Evolutionary conservation across 2,888 invertebrate species (phyloP).

Genomic region (Lycia hirtaria): DNA sequence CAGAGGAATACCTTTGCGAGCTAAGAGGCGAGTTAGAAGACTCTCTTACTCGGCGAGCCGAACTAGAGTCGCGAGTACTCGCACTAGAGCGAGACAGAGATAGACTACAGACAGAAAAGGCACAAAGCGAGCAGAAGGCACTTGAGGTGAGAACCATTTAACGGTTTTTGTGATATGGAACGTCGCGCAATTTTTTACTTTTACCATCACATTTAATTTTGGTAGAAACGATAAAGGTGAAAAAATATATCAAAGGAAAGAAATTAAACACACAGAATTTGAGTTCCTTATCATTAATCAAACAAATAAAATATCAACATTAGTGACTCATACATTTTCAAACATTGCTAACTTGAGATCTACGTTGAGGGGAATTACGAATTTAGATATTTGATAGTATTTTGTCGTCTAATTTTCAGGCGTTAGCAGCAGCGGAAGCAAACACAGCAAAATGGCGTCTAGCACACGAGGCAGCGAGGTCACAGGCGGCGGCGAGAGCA

Average conservation of each 20-base stretch:
- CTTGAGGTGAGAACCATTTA: constrained; percentile 64
- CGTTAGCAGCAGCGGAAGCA: constrained; percentile 86
- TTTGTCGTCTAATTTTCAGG: constrained; percentile 61
- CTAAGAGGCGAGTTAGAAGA: constrained; percentile 71
- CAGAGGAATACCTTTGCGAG: constrained; percentile 72
- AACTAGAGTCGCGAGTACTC: constrained; percentile 71
- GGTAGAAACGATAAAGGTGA: too few species aligned
- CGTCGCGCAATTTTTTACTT: too few species aligned
- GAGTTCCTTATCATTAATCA: not conserved
- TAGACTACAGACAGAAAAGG: constrained; percentile 72
- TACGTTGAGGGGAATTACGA: too few species aligned
- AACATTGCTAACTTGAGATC: too few species aligned
- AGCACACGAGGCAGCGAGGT: constrained; percentile 89
- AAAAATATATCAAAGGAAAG: not conserved
- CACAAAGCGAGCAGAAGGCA: constrained; percentile 77
- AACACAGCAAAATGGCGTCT: constrained; percentile 85
- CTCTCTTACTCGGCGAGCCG: constrained; percentile 61
- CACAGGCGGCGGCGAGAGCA: constrained; percentile 89
- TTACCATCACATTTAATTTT: too few species aligned
- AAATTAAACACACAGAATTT: not conserved
- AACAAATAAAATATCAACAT: too few species aligned
- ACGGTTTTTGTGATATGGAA: too few species aligned
- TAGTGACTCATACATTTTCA: too few species aligned
- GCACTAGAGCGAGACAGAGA: constrained; percentile 76
- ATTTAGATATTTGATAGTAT: too few species aligned